Evolutionary conservation across 1,140 invertebrate genomes (phyloP).

Genomic region (Drosophila lacteicornis): DNA sequence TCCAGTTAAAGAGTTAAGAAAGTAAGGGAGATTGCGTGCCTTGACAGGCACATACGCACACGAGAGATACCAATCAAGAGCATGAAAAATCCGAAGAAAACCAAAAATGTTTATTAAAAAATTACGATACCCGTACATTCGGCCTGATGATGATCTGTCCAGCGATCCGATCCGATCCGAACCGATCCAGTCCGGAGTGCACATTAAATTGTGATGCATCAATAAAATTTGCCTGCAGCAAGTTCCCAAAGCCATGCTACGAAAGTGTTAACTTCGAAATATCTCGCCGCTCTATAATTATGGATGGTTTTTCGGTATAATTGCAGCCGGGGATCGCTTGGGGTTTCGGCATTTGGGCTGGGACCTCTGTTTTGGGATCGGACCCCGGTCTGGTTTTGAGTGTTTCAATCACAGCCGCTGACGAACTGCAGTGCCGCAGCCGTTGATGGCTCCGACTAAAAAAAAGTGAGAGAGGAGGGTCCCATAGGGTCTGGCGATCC

Average conservation of each 20-base stretch:
- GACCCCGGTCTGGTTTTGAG: slow-evolving; percentile 40
- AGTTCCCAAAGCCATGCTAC: slow-evolving; percentile 82
- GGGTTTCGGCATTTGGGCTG: slow-evolving; percentile 13
- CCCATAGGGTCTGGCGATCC: slow-evolving; percentile 30
- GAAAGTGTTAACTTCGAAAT: slow-evolving; percentile 85
- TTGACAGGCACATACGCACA: slow-evolving; percentile 58
- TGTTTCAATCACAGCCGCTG: slow-evolving; percentile 80
- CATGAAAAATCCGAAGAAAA: slow-evolving; percentile 68
- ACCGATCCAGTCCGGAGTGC: slow-evolving; percentile 47
- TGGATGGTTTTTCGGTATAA: slow-evolving; percentile 82
- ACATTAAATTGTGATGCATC: slow-evolving; percentile 84
- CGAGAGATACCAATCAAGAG: slow-evolving; percentile 73
- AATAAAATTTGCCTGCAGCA: slow-evolving; percentile 83
- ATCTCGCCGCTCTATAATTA: slow-evolving; percentile 84
- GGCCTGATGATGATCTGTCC: slow-evolving; percentile 62
- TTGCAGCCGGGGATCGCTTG: slow-evolving; percentile 54
- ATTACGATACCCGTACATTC: slow-evolving; percentile 63
- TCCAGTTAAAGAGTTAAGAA: slow-evolving; percentile 6
- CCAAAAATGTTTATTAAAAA: slow-evolving; percentile 79
- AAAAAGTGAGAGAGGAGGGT: slow-evolving; percentile 1
- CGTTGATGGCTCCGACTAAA: slow-evolving; percentile 59
- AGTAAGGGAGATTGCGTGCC: slow-evolving; percentile 60
- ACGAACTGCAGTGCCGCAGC: slow-evolving; percentile 73
- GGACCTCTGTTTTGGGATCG: not conserved
- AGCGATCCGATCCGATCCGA: slow-evolving; percentile 45